Base-by-base conservation (phyloP, 2,888 invertebrate genomes). In the Mesorhabditis spiculigera region DNA sequence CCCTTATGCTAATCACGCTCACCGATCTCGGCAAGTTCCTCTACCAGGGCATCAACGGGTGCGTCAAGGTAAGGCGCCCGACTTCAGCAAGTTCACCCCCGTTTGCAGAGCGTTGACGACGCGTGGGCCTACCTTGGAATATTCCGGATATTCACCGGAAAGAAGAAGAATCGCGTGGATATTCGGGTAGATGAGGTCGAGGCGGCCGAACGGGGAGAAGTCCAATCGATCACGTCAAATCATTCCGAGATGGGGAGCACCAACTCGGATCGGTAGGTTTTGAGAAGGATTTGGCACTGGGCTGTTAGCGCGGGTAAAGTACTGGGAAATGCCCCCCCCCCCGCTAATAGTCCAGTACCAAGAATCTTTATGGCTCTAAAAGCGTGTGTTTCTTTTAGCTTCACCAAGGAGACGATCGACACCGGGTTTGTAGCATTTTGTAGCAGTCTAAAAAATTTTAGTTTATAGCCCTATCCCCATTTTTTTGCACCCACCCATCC, bases 1-100 rank as follows among this genome's bases (percentile, higher is more conserved):
- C 97, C 0, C 89, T 97, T 82, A 95, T 97, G 87, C 89, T 96
- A 80, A 93, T 96, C 74, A 91, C 95, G 8, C 87, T 97, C 78
- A 94, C 95, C 62, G 95, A 96, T 88, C 92, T 96, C 86, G 97
- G 96, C 63, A 84, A 84, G 66, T 84, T 85, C 66, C 75, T 83
- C 13, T 84, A 83, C 68, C 78, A 79, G 62, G 77, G 79, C 63
- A 84, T 84, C 70, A 83, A 83, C 68, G 82, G 82, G 69, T 76
- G 76, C 71, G 78, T 76, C 16, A 73, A 73, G 66, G 72, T 69
- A 6, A 13, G 43, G 10, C 2, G n/a, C 10, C 8, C 10, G 8
- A 13, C n/a, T 2, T 13, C 8, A 13, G 2, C 58, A 50, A 50
- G n/a, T 50, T 50, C 10, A 50, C 8, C 58, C 8, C n/a, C 58